These are phyloP conservation scores for Indri indri DNA, from an alignment of 2,113 vertebrate species.

Conservation along the genomic window DNA sequence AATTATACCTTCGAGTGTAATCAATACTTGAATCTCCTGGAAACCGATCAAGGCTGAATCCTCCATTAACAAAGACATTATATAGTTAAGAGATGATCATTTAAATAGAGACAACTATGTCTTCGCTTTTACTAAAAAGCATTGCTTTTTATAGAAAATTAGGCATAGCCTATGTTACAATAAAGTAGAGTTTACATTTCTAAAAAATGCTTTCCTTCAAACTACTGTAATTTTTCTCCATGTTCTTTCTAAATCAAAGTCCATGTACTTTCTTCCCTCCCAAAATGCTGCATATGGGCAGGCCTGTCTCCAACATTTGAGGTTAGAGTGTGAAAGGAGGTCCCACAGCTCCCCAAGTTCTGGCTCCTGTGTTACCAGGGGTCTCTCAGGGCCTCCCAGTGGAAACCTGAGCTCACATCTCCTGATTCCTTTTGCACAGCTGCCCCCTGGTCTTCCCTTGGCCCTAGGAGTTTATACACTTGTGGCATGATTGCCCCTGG, in stretches of 20 bases:
- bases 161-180: background rate
- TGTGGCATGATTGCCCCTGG: background rate
- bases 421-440: background rate
- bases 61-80: conserved; percentile 6
- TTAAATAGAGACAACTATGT: conserved; percentile 33
- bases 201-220: conserved; percentile 36
- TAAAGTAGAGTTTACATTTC: conserved; percentile 8
- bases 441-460: background rate
- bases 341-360: background rate
- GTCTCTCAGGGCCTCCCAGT: background rate
- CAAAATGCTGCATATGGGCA: background rate
- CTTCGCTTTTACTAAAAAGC: conserved; percentile 41
- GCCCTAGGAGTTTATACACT: background rate
- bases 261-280: background rate
- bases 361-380: background rate
- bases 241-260: conserved; percentile 39
- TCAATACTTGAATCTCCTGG: conserved; percentile 30
- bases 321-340: background rate
- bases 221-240: background rate
- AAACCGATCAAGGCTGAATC: background rate
- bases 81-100: background rate
- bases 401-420: background rate
- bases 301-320: background rate
- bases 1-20: background rate
- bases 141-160: conserved; percentile 47